Percentiles rank a stretch among this genome's conserved stretches.
Evolutionary conservation across 2,888 invertebrate species (phyloP).

Genomic region (Cryptocephalus moraei): DNA sequence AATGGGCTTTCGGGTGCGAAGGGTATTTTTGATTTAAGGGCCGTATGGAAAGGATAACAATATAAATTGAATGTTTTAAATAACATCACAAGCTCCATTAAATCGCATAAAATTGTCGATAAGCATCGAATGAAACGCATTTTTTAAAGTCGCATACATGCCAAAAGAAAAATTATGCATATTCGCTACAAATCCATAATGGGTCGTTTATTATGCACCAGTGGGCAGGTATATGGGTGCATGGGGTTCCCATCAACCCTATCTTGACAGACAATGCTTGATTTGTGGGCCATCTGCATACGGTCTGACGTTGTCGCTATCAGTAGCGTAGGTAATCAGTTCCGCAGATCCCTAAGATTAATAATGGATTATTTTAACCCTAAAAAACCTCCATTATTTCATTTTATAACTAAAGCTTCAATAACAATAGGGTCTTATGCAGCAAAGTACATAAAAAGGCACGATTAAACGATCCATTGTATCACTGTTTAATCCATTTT

Average conservation of each 20-base stretch:
- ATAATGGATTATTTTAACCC: too few relatives aligned
- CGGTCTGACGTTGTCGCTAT: background rate
- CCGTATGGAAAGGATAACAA: constrained; percentile 19
- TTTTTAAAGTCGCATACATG: constrained; percentile 20
- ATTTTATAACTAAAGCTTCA: too few relatives aligned
- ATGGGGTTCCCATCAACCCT: constrained; percentile 26
- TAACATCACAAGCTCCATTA: constrained; percentile 38
- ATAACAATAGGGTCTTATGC: too few relatives aligned
- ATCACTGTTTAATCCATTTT: too few relatives aligned
- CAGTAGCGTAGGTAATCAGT: too few relatives aligned
- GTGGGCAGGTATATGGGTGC: constrained; percentile 28
- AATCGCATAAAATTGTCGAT: constrained; percentile 34
- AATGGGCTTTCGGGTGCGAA: constrained; percentile 1
- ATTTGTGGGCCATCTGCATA: constrained; percentile 37
- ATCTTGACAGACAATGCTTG: constrained; percentile 33
- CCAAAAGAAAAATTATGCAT: constrained; percentile 31
- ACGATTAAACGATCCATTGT: too few relatives aligned
- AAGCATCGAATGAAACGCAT: constrained; percentile 22
- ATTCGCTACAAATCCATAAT: constrained; percentile 31
- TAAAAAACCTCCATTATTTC: too few relatives aligned
- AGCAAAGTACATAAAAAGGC: too few relatives aligned
- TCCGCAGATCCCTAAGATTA: too few relatives aligned
- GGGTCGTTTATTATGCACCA: constrained; percentile 33
- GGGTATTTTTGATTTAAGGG: constrained; percentile 22
- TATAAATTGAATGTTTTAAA: constrained; percentile 29